A percentile compares a stretch with the other conserved stretches of the same genome.
phyloP scores from a whole-genome alignment of 2,797 vertebrate species.

The Danio albolineatus region DNA sequence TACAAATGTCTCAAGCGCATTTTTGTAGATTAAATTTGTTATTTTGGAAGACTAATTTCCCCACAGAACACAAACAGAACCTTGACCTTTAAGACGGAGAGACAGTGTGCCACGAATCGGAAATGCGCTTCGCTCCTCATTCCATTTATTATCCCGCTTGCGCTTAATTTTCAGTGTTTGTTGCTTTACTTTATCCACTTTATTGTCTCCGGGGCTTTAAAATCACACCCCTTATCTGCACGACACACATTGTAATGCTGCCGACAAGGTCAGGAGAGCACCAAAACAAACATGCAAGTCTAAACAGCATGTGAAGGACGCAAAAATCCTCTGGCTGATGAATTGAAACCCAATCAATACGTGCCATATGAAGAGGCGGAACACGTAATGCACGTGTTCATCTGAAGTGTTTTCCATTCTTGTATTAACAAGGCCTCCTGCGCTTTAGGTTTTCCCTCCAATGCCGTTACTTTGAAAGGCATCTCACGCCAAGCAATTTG shows the following conservation, averaged over 20 bases:
- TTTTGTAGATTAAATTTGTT: slow-evolving; percentile 56
- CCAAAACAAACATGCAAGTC: neutral
- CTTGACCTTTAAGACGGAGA: slow-evolving; percentile 55
- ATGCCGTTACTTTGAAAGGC: slow-evolving; percentile 63
- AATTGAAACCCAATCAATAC: slow-evolving; percentile 48
- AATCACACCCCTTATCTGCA: slow-evolving; percentile 34
- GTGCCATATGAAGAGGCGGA: slow-evolving; percentile 40
- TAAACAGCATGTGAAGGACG: slow-evolving; percentile 13
- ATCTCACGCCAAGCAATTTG: slow-evolving; percentile 67
- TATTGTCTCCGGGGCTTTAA: slow-evolving; percentile 13
- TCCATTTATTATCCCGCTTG: slow-evolving; percentile 3
- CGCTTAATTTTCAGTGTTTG: slow-evolving; percentile 21
- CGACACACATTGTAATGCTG: slow-evolving; percentile 42
- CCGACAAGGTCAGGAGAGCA: slow-evolving; percentile 24
- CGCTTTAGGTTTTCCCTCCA: slow-evolving; percentile 50
- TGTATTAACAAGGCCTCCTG: slow-evolving; percentile 58
- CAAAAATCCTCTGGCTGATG: slow-evolving; percentile 13
- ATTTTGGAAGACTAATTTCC: slow-evolving; percentile 64
- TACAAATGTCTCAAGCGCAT: slow-evolving; percentile 54
- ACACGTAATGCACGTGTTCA: slow-evolving; percentile 46
- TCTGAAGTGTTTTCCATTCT: slow-evolving; percentile 44
- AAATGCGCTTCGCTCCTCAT: neutral
- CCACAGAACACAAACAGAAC: slow-evolving; percentile 55
- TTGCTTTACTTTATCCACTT: slow-evolving; percentile 36
- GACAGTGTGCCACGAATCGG: slow-evolving; percentile 17